Evolutionary conservation across 2,888 invertebrate species (phyloP), one percentile per base, ranked within the genome.

Genomic region (Cabera pusaria): DNA sequence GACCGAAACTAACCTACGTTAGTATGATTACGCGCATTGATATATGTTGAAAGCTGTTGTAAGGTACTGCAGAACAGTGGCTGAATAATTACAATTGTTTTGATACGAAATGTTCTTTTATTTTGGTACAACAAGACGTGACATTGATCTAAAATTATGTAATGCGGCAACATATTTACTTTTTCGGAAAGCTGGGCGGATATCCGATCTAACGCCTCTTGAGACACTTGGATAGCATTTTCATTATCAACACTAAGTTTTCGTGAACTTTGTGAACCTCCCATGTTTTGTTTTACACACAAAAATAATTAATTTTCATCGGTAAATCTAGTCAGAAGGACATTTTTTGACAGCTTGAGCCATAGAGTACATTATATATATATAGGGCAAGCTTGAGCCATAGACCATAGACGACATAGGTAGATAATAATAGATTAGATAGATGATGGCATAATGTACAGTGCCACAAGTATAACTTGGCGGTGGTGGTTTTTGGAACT

Each of bases 201-300:
- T 83, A 88, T 83, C 62, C 88, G 73, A 43, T 86, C 81, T 72
- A 88, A 62, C 8, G 88, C 88, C 32, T 88, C 86, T 64, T 86
- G 86, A 37, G 88, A 88, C 46, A 88, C 84, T 72, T 87, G 86
- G 52, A 88, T 86, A 48, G 85, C 66, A 68, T 87, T 87, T 58
- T 88, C 88, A 55, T 88, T 88, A 36, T 88, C 87, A 44, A 88
- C 85, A 61, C 80, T 82, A 52, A 88, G 58, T 76, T 87, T 87
- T 46, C 88, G 68, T 49, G 91, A 87, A 68, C 91, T 92, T 65
- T 90, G 82, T 45, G 86, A 83, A 58, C 85, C 90, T 71, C 92
- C 92, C 92, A 92, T 92, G 56, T 72, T 85, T 71, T 39, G 25
- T 9, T 16, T 44, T 40, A 44, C 33, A 22, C 26, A 31, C 27